A percentile compares a stretch with the other conserved stretches of the same genome.
These are phyloP conservation scores for Bambusicola thoracicus DNA, from an alignment of 2,113 vertebrate species.

Conservation along the genomic window DNA sequence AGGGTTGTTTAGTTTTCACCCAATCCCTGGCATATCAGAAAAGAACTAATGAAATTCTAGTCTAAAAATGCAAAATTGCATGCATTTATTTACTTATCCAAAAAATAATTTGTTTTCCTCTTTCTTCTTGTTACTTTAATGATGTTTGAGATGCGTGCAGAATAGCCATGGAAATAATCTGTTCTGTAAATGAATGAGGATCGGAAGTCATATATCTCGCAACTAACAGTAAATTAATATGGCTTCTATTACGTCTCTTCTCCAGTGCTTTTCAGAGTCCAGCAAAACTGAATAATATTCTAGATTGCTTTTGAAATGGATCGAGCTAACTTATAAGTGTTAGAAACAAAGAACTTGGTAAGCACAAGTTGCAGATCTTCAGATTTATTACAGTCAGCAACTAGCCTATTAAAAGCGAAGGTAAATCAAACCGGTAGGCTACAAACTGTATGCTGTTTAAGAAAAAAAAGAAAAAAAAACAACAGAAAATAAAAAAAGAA, in stretches of 20 bases:
- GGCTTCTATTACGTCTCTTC: not conserved
- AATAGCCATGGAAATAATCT: not conserved
- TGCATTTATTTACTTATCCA: not conserved
- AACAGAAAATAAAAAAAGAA: not conserved
- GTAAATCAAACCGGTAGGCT: not conserved
- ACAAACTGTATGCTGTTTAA: not conserved
- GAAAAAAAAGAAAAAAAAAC: not conserved
- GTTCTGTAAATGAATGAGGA: not conserved
- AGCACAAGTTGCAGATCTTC: not conserved
- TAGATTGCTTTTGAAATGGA: not conserved
- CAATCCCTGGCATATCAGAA: not conserved
- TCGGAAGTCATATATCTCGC: not conserved
- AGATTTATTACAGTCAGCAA: not conserved
- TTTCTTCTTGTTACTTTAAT: not conserved
- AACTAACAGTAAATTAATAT: not conserved
- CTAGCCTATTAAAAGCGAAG: not conserved
- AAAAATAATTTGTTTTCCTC: not conserved
- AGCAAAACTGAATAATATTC: not conserved
- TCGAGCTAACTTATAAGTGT: not conserved
- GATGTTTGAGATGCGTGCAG: not conserved
- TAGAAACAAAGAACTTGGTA: not conserved
- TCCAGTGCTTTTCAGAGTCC: not conserved
- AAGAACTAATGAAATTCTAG: not conserved
- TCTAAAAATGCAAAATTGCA: not conserved
- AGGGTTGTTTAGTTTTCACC: not conserved